phyloP scores from a whole-genome alignment of 1,140 invertebrate genomes.

The Rhagoletis pomonella region DNA sequence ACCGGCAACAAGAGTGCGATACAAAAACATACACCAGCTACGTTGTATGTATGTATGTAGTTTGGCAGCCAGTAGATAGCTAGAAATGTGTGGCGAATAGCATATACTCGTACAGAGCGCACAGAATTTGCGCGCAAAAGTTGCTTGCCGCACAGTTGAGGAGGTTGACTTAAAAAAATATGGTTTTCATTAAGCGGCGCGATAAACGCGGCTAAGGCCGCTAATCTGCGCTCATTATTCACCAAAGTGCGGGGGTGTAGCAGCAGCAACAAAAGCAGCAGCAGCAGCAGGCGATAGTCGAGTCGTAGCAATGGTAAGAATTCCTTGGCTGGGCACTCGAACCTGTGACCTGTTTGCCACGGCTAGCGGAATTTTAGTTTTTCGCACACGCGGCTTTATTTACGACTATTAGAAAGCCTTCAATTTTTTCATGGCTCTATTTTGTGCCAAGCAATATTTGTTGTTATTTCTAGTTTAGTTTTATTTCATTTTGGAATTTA shows the following conservation, averaged over 20 bases:
- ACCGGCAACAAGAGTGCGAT: slow-evolving; percentile 45
- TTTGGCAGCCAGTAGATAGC: background rate
- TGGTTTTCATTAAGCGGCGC: slow-evolving; percentile 51
- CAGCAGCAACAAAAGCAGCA: background rate
- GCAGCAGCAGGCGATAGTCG: background rate
- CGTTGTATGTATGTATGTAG: background rate
- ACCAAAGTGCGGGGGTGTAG: slow-evolving; percentile 35
- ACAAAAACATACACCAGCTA: background rate
- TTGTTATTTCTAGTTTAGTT: background rate
- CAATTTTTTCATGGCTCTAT: slow-evolving; percentile 52
- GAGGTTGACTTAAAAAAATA: slow-evolving; percentile 40
- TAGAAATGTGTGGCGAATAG: slow-evolving; percentile 16
- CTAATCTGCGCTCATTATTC: slow-evolving; percentile 45
- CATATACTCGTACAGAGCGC: background rate
- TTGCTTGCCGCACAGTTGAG: background rate
- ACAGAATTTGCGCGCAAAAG: background rate
- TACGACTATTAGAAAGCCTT: slow-evolving; percentile 51
- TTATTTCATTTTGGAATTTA: background rate
- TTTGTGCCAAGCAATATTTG: slow-evolving; percentile 42
- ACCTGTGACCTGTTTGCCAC: background rate
- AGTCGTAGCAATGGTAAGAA: too few relatives aligned
- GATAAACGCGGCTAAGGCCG: slow-evolving; percentile 44
- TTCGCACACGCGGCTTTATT: slow-evolving; percentile 2
- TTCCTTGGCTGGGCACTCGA: background rate
- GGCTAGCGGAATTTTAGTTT: background rate